A percentile compares a stretch with the other conserved stretches of the same genome.
These are phyloP conservation scores for Naja naja DNA, from an alignment of 2,113 vertebrate genomes.

Conservation along the genomic window DNA sequence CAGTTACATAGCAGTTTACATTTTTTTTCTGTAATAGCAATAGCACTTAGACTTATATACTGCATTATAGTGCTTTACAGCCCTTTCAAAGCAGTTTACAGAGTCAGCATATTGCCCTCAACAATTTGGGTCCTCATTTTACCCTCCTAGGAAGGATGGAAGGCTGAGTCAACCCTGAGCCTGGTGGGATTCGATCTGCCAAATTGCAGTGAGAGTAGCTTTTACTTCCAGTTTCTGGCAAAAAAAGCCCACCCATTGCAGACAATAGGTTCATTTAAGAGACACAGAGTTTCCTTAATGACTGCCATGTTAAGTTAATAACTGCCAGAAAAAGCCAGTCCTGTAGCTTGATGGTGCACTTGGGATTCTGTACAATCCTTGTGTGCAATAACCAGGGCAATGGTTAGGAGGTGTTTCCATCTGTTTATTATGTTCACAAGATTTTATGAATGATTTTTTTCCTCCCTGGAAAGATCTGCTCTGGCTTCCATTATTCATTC, in stretches of 20 bases:
- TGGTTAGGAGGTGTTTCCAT: neutral
- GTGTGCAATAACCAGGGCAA: neutral
- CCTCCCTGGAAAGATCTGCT: neutral
- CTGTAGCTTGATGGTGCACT: neutral
- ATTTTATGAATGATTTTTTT: neutral
- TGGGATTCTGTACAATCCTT: neutral
- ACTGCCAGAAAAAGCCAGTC: neutral
- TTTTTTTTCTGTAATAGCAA: neutral
- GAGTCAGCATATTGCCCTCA: too few relatives aligned
- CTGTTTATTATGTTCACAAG: neutral
- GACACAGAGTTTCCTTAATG: neutral
- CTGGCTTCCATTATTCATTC: neutral
- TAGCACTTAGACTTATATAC: too few relatives aligned
- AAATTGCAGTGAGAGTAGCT: too few relatives aligned
- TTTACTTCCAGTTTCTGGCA: neutral
- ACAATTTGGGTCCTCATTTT: too few relatives aligned
- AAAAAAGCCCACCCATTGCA: neutral
- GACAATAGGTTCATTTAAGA: neutral
- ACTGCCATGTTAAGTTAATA: neutral
- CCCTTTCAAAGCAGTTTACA: too few relatives aligned
- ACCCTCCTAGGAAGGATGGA: too few relatives aligned
- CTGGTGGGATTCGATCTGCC: too few relatives aligned
- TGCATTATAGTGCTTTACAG: too few relatives aligned
- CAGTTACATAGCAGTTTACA: neutral
- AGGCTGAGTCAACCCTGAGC: too few relatives aligned